Percentiles rank a stretch among this genome's conserved stretches.
These are phyloP conservation scores for Lycorma delicatula DNA, from an alignment of 1,140 invertebrate species.

Conservation along the genomic window DNA sequence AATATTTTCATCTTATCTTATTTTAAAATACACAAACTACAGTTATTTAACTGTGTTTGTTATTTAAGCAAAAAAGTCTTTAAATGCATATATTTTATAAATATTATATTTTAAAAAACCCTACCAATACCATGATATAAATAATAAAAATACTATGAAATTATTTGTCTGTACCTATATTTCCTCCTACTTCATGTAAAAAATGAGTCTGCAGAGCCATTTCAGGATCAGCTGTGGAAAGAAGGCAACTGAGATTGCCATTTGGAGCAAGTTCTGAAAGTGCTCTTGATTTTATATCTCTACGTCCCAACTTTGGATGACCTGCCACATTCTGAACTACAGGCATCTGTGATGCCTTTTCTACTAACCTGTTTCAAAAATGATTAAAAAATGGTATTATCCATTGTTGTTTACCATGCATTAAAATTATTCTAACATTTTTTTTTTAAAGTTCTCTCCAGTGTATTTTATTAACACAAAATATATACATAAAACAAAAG, in stretches of 20 bases:
- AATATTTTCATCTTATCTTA: too few species aligned
- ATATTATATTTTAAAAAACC: too few species aligned
- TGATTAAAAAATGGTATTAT: background rate
- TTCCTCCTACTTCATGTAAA: constrained; percentile 46
- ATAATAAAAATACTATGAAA: too few species aligned
- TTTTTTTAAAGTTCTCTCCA: background rate
- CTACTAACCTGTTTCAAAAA: background rate
- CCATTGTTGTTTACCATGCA: background rate
- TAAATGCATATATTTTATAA: too few species aligned
- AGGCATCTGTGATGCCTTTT: background rate
- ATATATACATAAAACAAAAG: too few species aligned
- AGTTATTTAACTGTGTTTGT: too few species aligned
- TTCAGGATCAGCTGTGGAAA: constrained; percentile 39
- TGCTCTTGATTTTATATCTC: constrained; percentile 28
- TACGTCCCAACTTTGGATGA: constrained; percentile 21
- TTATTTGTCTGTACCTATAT: too few species aligned
- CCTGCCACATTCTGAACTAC: constrained; percentile 5
- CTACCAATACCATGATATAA: too few species aligned
- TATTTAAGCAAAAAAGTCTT: too few species aligned
- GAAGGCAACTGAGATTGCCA: constrained; percentile 37
- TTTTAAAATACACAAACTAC: too few species aligned
- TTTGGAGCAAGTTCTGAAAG: constrained; percentile 33
- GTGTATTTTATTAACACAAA: too few species aligned
- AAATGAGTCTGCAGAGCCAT: constrained; percentile 42
- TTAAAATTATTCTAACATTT: background rate